These are phyloP conservation scores for Diarsia rubi DNA, from an alignment of 2,888 invertebrate species.

Conservation along the genomic window DNA sequence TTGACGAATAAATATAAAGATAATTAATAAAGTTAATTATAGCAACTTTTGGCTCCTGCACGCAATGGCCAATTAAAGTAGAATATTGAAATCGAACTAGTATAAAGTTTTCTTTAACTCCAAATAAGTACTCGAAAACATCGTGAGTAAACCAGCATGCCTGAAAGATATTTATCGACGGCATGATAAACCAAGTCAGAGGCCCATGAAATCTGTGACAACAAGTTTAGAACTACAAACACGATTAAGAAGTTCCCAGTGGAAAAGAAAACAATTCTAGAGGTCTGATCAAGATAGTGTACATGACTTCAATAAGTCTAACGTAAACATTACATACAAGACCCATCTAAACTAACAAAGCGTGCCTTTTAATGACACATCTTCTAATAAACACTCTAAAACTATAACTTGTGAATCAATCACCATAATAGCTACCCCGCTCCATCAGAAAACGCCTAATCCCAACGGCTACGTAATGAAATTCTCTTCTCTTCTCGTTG, in stretches of 20 bases:
- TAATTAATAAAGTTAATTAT: no score
- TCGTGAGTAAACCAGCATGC: no score
- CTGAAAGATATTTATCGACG: no score
- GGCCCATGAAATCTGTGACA: no score
- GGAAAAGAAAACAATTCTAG: not conserved
- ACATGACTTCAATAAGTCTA: not conserved
- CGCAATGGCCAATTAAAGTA: not conserved
- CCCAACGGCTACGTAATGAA: conserved; percentile 46
- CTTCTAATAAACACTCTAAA: not conserved
- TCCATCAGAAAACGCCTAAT: not conserved
- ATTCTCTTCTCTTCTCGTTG: conserved; percentile 80
- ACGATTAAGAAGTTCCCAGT: no score
- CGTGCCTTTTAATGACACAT: not conserved
- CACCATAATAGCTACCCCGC: not conserved
- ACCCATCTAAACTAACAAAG: not conserved
- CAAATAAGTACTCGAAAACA: no score
- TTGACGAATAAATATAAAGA: not conserved
- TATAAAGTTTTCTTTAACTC: not conserved
- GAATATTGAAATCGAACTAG: not conserved
- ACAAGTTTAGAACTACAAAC: no score
- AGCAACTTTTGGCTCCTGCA: not conserved
- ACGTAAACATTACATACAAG: not conserved
- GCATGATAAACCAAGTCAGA: no score
- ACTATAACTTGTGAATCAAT: not conserved
- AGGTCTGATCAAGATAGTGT: not conserved